Evolutionary conservation across 2,888 invertebrate genomes (phyloP).

Genomic region (Chalcis sispes): DNA sequence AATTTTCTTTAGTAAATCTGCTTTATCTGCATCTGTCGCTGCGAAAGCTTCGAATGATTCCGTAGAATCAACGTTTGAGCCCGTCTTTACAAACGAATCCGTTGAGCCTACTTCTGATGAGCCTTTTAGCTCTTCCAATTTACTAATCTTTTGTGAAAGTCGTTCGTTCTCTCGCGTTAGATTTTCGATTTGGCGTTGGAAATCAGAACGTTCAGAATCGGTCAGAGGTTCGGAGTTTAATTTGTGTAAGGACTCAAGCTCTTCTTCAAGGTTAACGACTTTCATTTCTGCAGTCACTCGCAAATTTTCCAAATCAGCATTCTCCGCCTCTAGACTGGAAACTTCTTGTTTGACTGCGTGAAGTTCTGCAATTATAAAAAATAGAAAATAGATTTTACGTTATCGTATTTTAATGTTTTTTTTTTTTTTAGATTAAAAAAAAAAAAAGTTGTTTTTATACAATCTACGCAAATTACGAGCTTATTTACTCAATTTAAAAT

Average conservation of each 20-base stretch:
- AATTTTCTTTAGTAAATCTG: conserved; percentile 68
- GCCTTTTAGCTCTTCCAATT: conserved; percentile 77
- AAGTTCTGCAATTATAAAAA: conserved; percentile 66
- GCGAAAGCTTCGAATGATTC: conserved; percentile 71
- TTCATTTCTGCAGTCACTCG: conserved; percentile 88
- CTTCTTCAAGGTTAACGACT: conserved; percentile 87
- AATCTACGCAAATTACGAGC: conserved; percentile 12
- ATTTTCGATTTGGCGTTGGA: conserved; percentile 78
- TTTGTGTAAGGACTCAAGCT: conserved; percentile 78
- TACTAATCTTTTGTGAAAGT: conserved; percentile 84
- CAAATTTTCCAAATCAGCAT: conserved; percentile 81
- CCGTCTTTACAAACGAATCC: conserved; percentile 67
- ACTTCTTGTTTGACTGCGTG: conserved; percentile 80
- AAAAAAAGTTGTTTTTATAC: too few species aligned
- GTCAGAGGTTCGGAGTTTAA: conserved; percentile 74
- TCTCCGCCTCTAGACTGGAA: conserved; percentile 80
- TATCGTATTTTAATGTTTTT: neutral
- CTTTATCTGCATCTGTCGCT: conserved; percentile 66
- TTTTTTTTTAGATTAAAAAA: conserved; percentile 1
- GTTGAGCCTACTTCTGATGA: conserved; percentile 68
- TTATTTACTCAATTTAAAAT: neutral
- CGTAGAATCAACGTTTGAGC: conserved; percentile 65
- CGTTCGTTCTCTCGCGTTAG: conserved; percentile 85
- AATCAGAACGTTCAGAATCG: conserved; percentile 77
- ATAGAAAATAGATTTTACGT: neutral